Conservation (phyloP, 35 echinoderm and acorn worm genomes). For the Amphiura filiformis region DNA sequence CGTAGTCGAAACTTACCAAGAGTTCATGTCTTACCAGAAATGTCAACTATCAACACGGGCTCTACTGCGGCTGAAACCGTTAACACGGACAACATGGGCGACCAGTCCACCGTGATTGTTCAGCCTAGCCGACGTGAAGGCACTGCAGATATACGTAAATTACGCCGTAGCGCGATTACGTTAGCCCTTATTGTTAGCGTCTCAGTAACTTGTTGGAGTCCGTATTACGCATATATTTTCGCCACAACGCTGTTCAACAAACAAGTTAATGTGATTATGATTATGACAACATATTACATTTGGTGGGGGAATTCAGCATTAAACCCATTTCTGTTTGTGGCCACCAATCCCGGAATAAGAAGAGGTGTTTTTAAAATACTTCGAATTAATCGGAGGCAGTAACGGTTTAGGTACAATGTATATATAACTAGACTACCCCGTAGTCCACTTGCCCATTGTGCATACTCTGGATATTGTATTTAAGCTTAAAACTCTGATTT, state of each 20-base stretch:
- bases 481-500: no score
- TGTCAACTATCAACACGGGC: background rate
- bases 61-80: background rate
- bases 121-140: background rate
- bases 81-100: background rate
- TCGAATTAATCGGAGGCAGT: no score
- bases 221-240: background rate
- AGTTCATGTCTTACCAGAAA: background rate
- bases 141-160: background rate
- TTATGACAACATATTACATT: background rate
- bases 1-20: background rate
- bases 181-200: background rate
- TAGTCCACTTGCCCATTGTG: no score
- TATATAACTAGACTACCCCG: no score
- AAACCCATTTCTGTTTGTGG: background rate
- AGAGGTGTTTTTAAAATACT: background rate
- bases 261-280: background rate
- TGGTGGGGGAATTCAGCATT: background rate
- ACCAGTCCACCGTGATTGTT: no score
- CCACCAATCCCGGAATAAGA: background rate
- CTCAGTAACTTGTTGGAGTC: background rate
- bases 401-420: no score
- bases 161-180: background rate
- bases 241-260: background rate
- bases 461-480: no score